Evolutionary conservation across 2,888 invertebrate species (phyloP).

Genomic region (Carcina quercana): DNA sequence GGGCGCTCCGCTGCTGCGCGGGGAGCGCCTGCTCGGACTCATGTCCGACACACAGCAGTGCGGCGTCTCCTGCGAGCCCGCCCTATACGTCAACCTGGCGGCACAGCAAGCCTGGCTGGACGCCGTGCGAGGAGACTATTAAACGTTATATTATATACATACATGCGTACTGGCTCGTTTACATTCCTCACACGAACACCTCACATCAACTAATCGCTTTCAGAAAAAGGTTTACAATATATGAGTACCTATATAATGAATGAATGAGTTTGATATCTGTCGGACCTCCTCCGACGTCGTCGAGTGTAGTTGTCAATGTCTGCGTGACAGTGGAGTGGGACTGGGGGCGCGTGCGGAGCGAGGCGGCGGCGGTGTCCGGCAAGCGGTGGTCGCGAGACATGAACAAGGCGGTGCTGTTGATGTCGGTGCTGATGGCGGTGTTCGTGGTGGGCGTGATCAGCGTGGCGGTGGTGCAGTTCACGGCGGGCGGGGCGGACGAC

Average conservation of each 20-base stretch:
- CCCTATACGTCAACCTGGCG: constrained; percentile 39
- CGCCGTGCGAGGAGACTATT: constrained; percentile 16
- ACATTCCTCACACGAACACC: too few relatives aligned
- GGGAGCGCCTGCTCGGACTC: constrained; percentile 28
- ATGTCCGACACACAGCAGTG: constrained; percentile 39
- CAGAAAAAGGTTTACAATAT: too few relatives aligned
- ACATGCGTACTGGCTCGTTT: too few relatives aligned
- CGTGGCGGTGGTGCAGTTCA: constrained; percentile 33
- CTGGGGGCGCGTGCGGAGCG: too few relatives aligned
- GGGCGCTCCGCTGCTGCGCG: constrained; percentile 44
- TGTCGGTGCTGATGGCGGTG: constrained; percentile 44
- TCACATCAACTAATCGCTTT: too few relatives aligned
- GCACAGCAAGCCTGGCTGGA: constrained; percentile 37
- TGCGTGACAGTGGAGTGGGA: too few relatives aligned
- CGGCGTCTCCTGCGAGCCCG: constrained; percentile 46
- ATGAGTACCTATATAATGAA: too few relatives aligned
- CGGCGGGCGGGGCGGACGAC: constrained; percentile 18
- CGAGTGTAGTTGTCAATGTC: too few relatives aligned
- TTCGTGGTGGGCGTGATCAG: constrained; percentile 34
- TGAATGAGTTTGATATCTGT: too few relatives aligned
- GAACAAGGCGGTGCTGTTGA: constrained; percentile 35
- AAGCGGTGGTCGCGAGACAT: constrained; percentile 10
- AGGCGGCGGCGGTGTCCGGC: constrained; percentile 16
- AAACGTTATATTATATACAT: too few relatives aligned
- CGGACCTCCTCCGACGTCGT: too few relatives aligned